These are phyloP conservation scores for Ceramica pisi DNA, from an alignment of 2,888 invertebrate species.

Conservation along the genomic window DNA sequence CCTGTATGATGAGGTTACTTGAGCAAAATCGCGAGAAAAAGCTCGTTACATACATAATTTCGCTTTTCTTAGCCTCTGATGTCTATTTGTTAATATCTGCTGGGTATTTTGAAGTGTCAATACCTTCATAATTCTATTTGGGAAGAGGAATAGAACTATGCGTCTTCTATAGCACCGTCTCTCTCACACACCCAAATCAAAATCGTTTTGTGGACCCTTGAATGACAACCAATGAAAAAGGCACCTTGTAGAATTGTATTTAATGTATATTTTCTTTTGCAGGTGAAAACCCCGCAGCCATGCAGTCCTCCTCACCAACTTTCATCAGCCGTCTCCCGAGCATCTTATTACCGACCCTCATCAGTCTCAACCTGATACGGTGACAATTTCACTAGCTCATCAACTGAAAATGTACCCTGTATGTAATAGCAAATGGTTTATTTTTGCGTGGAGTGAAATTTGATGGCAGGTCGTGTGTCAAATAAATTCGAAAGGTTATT, in stretches of 20 bases:
- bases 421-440: conserved; percentile 59
- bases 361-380: conserved; percentile 78
- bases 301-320: conserved; percentile 92
- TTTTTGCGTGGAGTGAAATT: conserved; percentile 70
- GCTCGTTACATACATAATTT: too few relatives aligned
- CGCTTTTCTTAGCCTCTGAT: too few relatives aligned
- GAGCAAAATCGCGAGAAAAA: too few relatives aligned
- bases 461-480: conserved; percentile 38
- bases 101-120: too few relatives aligned
- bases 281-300: conserved; percentile 96
- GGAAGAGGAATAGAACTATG: too few relatives aligned
- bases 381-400: conserved; percentile 79
- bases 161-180: too few relatives aligned
- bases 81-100: too few relatives aligned
- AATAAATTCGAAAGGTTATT: conserved; percentile 54
- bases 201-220: too few relatives aligned
- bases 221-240: not conserved
- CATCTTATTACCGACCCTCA: conserved; percentile 74
- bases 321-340: conserved; percentile 76
- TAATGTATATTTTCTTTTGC: conserved; percentile 72
- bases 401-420: conserved; percentile 67
- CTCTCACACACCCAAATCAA: too few relatives aligned
- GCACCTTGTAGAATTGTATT: not conserved
- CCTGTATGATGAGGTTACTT: too few relatives aligned
- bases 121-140: too few relatives aligned